A percentile compares a stretch with the other conserved stretches of the same genome.
Conservation (phyloP, 2,888 invertebrate species). For the Bombylius discolor region DNA sequence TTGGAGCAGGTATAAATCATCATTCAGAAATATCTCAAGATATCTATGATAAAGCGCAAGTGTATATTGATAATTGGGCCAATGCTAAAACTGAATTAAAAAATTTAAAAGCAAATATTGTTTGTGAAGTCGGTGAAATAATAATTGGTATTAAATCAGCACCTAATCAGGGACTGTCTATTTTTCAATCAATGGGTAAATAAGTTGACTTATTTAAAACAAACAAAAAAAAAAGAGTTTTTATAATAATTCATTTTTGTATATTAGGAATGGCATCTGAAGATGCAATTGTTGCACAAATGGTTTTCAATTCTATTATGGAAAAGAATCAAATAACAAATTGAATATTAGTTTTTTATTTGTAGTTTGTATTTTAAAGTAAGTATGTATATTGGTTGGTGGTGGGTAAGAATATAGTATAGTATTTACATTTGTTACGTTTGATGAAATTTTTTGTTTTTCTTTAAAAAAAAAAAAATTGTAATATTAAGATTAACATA, state of each 20-base stretch:
- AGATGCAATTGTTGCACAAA: constrained; percentile 45
- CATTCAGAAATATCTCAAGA: constrained; percentile 41
- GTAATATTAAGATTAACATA: too few species aligned
- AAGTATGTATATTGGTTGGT: too few species aligned
- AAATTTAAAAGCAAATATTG: constrained; percentile 38
- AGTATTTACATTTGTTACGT: too few species aligned
- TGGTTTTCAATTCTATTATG: constrained; percentile 31
- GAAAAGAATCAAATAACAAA: not conserved
- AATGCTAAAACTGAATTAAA: constrained; percentile 42
- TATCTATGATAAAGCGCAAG: constrained; percentile 38
- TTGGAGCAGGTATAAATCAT: constrained; percentile 43
- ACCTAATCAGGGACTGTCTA: constrained; percentile 33
- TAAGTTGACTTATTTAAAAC: not conserved
- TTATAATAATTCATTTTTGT: not conserved
- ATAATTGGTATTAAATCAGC: constrained; percentile 31
- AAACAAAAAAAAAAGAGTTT: not conserved
- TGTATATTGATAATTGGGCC: constrained; percentile 44
- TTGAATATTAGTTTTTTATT: too few species aligned
- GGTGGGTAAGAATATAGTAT: too few species aligned
- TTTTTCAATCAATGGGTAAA: constrained; percentile 53
- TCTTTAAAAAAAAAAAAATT: too few species aligned
- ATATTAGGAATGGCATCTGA: constrained; percentile 45
- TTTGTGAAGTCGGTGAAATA: constrained; percentile 44
- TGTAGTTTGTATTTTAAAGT: too few species aligned
- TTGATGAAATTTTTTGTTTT: too few species aligned